Conservation (phyloP, 35 echinoderm and acorn worm genomes). For the Diadema setosum region DNA sequence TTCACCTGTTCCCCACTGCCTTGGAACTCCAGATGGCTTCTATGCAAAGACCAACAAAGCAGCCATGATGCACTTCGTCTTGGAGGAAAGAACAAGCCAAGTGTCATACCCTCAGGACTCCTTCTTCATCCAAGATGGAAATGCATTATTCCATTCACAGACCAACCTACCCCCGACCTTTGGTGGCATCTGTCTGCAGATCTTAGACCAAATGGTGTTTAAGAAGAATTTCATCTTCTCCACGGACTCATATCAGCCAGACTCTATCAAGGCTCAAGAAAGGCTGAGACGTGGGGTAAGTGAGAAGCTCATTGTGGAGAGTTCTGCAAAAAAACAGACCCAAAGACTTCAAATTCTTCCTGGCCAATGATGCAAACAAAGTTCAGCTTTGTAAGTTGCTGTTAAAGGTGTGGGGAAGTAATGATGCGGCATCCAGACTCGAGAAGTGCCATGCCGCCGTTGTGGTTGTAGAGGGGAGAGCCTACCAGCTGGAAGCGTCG, state of each 20-base stretch:
- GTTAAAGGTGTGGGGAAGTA: constrained; percentile 37
- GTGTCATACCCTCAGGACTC: constrained; percentile 15
- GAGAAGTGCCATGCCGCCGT: no score
- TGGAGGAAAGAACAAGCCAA: constrained; percentile 14
- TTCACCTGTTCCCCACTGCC: constrained; percentile 65
- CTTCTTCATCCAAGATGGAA: constrained; percentile 51
- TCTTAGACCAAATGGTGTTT: constrained; percentile 41
- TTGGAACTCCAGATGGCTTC: constrained; percentile 67
- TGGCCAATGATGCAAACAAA: constrained; percentile 48
- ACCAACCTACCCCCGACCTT: constrained; percentile 27
- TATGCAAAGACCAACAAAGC: constrained; percentile 62
- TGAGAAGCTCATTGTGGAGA: constrained; percentile 14
- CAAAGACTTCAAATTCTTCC: constrained; percentile 55
- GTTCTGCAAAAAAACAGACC: constrained; percentile 41
- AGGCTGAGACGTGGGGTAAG: constrained; percentile 29
- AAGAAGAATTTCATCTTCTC: constrained; percentile 64
- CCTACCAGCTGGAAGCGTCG: no score
- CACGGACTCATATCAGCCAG: constrained; percentile 41
- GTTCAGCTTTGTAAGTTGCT: constrained; percentile 42
- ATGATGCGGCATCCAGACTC: neutral
- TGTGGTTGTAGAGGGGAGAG: no score
- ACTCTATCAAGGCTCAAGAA: constrained; percentile 62
- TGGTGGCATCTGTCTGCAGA: constrained; percentile 35
- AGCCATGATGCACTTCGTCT: constrained; percentile 28
- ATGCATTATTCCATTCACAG: constrained; percentile 63